These are phyloP conservation scores for Athene cunicularia DNA, from an alignment of 2,113 vertebrate genomes.

Conservation along the genomic window DNA sequence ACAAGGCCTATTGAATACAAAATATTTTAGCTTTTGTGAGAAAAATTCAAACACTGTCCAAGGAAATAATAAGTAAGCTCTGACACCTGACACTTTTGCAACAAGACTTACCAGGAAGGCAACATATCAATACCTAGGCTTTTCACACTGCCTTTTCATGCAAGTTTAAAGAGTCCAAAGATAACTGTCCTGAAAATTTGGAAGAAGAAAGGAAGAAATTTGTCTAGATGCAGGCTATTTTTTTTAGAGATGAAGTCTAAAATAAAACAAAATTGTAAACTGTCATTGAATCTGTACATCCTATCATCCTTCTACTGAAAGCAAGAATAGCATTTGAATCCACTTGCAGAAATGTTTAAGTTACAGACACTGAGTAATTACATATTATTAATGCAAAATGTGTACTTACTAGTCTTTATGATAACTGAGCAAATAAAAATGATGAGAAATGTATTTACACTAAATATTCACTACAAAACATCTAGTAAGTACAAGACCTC, in stretches of 20 bases:
- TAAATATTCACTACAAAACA: slow-evolving; percentile 14
- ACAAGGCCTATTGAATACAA: neutral
- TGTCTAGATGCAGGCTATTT: neutral
- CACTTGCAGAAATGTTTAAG: neutral
- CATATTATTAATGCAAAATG: neutral
- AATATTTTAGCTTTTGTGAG: neutral
- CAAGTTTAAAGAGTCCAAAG: neutral
- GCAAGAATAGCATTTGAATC: neutral
- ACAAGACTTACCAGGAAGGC: neutral
- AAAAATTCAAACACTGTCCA: neutral
- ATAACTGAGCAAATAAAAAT: slow-evolving; percentile 42
- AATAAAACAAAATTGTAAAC: neutral
- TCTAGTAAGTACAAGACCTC: neutral
- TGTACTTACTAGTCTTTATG: neutral
- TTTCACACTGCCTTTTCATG: neutral
- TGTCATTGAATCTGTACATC: neutral
- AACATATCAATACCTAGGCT: neutral
- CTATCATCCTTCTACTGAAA: neutral
- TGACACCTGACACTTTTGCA: neutral
- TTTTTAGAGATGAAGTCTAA: neutral
- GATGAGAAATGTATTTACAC: neutral
- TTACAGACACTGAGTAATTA: neutral
- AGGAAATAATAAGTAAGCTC: neutral
- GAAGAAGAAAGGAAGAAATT: neutral
- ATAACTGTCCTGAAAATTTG: neutral